A percentile compares a stretch with the other conserved stretches of the same genome.
Conservation (phyloP, 2,797 vertebrate genomes). For the Philypnodon macrostomus region DNA sequence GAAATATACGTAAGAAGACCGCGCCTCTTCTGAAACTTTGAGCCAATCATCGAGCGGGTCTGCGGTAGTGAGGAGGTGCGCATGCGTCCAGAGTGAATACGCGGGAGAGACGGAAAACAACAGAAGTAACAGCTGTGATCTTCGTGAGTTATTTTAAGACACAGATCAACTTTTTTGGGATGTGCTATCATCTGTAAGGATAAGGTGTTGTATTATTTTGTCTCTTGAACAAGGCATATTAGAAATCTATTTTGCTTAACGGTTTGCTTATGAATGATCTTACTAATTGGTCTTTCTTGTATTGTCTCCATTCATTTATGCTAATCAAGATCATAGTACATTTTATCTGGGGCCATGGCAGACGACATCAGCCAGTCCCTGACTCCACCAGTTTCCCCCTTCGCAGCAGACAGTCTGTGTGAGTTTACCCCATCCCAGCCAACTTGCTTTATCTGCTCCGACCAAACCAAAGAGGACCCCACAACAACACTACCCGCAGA, state of each 20-base stretch:
- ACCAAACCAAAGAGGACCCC: conserved; percentile 71
- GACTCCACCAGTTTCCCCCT: conserved; percentile 79
- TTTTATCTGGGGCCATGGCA: conserved; percentile 72
- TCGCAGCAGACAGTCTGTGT: conserved; percentile 75
- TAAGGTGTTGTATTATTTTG: too few relatives aligned
- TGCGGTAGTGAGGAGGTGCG: background rate
- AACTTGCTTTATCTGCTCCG: conserved; percentile 84
- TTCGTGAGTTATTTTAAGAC: background rate
- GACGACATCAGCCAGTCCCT: conserved; percentile 76
- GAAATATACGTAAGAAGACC: conserved; percentile 1
- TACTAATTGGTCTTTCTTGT: background rate
- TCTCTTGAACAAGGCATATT: too few relatives aligned
- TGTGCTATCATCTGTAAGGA: too few relatives aligned
- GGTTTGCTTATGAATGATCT: background rate
- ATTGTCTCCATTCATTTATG: background rate
- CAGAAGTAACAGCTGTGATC: conserved; percentile 17
- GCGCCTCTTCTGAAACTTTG: conserved; percentile 56
- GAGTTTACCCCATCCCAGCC: conserved; percentile 67
- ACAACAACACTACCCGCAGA: conserved; percentile 74
- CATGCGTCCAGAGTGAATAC: conserved; percentile 62
- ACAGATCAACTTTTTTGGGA: background rate
- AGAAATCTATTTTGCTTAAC: background rate
- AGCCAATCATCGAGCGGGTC: conserved; percentile 53
- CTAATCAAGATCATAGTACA: conserved; percentile 14
- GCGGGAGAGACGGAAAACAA: conserved; percentile 69